These are phyloP conservation scores for Thamnaconus septentrionalis DNA, from an alignment of 2,113 vertebrate species.

Conservation along the genomic window DNA sequence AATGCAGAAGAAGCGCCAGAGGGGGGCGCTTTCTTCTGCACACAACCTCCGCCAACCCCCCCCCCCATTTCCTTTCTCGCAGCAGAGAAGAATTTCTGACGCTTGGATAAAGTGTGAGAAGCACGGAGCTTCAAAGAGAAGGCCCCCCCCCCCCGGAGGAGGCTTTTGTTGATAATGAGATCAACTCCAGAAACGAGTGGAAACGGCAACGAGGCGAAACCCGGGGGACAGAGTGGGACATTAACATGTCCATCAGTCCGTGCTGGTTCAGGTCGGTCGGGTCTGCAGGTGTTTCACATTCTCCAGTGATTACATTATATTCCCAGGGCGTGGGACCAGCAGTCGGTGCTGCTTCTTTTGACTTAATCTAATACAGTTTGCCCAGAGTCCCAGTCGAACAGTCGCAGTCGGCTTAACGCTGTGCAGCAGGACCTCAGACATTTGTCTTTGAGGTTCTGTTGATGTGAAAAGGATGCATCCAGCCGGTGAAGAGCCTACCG, in stretches of 20 bases:
- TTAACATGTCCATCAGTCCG: constrained; percentile 23
- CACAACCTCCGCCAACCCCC: constrained; percentile 21
- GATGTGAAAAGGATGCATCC: too few relatives aligned
- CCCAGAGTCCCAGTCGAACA: too few relatives aligned
- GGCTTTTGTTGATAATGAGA: too few relatives aligned
- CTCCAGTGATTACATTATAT: not conserved
- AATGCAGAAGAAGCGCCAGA: constrained; percentile 35
- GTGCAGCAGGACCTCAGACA: too few relatives aligned
- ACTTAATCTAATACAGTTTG: too few relatives aligned
- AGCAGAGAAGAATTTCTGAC: constrained; percentile 20
- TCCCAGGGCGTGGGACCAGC: not conserved
- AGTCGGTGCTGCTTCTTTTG: too few relatives aligned
- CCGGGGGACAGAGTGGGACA: not conserved
- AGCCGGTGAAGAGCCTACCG: too few relatives aligned
- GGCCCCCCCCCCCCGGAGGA: too few relatives aligned
- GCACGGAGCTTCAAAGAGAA: constrained; percentile 5
- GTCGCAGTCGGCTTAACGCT: too few relatives aligned
- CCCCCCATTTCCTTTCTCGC: constrained; percentile 30
- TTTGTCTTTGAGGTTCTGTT: too few relatives aligned
- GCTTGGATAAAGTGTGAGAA: constrained; percentile 26
- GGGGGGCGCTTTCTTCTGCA: constrained; percentile 29
- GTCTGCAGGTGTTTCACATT: constrained; percentile 35
- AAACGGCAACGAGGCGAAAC: too few relatives aligned
- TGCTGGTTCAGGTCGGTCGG: constrained; percentile 3
- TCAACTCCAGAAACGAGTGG: too few relatives aligned